These are phyloP conservation scores for Camponotus floridanus DNA, from an alignment of 1,140 invertebrate genomes.

Conservation along the genomic window DNA sequence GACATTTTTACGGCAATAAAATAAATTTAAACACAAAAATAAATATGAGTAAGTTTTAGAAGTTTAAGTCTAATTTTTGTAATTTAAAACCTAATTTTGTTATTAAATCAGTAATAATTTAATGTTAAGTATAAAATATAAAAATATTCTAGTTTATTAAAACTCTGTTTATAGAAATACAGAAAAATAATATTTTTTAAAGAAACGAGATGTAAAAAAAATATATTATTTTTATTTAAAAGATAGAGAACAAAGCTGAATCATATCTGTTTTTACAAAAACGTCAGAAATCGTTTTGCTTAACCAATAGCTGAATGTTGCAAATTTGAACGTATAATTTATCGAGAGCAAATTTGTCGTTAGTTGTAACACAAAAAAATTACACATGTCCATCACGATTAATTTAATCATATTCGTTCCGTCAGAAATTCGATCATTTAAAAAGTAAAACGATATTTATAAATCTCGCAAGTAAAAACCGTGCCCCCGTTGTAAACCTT, in stretches of 20 bases:
- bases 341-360: conserved; percentile 45
- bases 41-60: conserved; percentile 6
- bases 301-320: background rate
- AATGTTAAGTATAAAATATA: background rate
- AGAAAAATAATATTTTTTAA: background rate
- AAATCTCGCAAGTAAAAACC: conserved; percentile 11
- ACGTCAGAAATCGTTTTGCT: background rate
- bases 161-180: background rate
- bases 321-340: conserved; percentile 24
- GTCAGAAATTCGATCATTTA: conserved; percentile 15
- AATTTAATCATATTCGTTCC: conserved; percentile 24
- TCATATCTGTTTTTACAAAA: background rate
- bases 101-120: background rate
- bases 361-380: conserved; percentile 18
- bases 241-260: background rate
- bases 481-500: background rate
- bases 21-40: conserved; percentile 26
- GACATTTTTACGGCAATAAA: background rate
- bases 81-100: background rate
- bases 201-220: background rate
- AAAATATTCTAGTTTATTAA: background rate
- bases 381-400: conserved; percentile 8
- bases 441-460: conserved; percentile 1
- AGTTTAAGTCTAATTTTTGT: background rate
- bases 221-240: background rate